phyloP scores from a whole-genome alignment of 2,797 vertebrate genomes.

The Cyclura pinguis region DNA sequence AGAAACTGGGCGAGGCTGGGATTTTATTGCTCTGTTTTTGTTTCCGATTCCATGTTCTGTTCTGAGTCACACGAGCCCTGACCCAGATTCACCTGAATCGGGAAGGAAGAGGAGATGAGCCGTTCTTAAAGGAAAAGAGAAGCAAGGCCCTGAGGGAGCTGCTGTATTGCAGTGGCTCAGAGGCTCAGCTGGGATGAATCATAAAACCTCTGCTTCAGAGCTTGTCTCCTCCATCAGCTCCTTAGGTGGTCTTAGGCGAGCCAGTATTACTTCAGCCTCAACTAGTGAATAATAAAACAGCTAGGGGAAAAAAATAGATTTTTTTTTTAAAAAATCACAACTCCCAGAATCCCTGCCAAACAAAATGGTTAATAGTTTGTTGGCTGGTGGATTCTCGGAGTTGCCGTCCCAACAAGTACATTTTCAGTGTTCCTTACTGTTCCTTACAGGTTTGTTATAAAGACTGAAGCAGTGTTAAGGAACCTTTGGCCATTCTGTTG shows the following conservation, averaged over 20 bases:
- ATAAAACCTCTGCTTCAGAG: neutral
- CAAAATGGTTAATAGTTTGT: neutral
- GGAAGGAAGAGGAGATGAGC: neutral
- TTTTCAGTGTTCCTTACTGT: too few species aligned
- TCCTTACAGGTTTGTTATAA: too few species aligned
- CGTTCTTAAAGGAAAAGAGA: neutral
- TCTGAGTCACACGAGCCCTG: slow-evolving; percentile 22
- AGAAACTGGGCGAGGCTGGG: neutral
- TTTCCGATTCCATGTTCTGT: slow-evolving; percentile 15
- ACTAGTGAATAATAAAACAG: neutral
- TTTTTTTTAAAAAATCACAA: neutral
- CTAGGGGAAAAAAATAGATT: neutral
- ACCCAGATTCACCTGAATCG: slow-evolving; percentile 30
- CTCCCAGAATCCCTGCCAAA: neutral
- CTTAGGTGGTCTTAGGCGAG: neutral
- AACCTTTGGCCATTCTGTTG: too few species aligned
- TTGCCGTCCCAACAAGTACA: neutral
- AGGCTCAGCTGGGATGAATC: neutral
- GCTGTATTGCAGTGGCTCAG: neutral
- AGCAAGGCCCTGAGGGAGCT: neutral
- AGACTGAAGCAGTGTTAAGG: too few species aligned
- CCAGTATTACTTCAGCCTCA: neutral
- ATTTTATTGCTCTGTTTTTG: slow-evolving; percentile 24
- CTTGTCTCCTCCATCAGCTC: too few species aligned
- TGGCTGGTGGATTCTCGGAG: neutral